These are phyloP conservation scores for Drosophila melanosoma DNA, from an alignment of 2,888 invertebrate genomes.

Conservation along the genomic window DNA sequence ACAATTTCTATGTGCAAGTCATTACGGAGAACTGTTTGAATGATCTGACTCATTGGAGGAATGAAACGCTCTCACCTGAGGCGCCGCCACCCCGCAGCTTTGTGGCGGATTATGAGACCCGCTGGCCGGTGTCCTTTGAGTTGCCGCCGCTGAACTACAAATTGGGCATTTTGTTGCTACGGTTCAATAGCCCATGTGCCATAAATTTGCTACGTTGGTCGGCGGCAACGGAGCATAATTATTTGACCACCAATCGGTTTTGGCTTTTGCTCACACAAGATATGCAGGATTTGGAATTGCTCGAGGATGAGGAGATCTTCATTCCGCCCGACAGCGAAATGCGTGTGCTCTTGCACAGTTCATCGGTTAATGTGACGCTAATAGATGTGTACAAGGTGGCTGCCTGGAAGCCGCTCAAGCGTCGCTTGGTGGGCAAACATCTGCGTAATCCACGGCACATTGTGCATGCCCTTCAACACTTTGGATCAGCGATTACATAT, in stretches of 20 bases:
- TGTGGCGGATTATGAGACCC: slow-evolving; percentile 52
- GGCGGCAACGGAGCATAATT: slow-evolving; percentile 78
- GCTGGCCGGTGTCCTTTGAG: slow-evolving; percentile 61
- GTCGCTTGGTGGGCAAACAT: slow-evolving; percentile 48
- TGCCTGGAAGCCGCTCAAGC: slow-evolving; percentile 66
- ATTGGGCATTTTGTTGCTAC: slow-evolving; percentile 77
- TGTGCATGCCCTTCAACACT: slow-evolving; percentile 56
- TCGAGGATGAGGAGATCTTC: slow-evolving; percentile 76
- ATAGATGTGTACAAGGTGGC: slow-evolving; percentile 82
- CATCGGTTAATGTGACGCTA: slow-evolving; percentile 55
- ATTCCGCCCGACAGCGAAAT: slow-evolving; percentile 82
- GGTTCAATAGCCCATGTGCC: slow-evolving; percentile 74
- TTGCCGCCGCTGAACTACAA: slow-evolving; percentile 71
- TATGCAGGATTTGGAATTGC: slow-evolving; percentile 42
- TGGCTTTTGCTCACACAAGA: slow-evolving; percentile 77
- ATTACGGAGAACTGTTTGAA: slow-evolving; percentile 65
- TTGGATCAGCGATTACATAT: slow-evolving; percentile 79
- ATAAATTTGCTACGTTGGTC: slow-evolving; percentile 75
- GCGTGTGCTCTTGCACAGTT: slow-evolving; percentile 60
- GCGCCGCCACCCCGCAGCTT: slow-evolving; percentile 72
- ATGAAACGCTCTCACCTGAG: slow-evolving; percentile 29
- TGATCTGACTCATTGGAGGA: slow-evolving; percentile 50
- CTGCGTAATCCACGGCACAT: slow-evolving; percentile 56
- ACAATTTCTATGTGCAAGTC: slow-evolving; percentile 72
- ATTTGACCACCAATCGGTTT: slow-evolving; percentile 82